A percentile compares a stretch with the other conserved stretches of the same genome.
Conservation (phyloP, 2,113 vertebrate species). For the Vidua chalybeata region DNA sequence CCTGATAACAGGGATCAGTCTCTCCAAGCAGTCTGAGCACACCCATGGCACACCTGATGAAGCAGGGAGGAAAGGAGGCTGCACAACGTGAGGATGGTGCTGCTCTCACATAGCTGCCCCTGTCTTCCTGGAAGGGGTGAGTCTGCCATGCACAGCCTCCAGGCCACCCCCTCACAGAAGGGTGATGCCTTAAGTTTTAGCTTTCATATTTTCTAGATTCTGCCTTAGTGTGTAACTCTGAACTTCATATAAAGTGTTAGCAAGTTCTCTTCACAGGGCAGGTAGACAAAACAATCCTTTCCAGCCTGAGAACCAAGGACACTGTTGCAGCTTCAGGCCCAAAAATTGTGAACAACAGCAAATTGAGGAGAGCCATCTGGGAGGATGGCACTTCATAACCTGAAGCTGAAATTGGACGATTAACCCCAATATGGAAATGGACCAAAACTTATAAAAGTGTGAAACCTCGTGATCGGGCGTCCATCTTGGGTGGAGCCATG, state of each 20-base stretch:
- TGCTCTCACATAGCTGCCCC: neutral
- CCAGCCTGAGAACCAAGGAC: neutral
- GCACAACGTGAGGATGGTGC: neutral
- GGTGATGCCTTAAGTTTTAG: neutral
- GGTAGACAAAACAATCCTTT: neutral
- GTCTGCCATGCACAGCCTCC: neutral
- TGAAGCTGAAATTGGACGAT: neutral
- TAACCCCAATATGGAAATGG: neutral
- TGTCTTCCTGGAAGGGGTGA: neutral
- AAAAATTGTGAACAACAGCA: neutral
- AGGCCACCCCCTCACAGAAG: neutral
- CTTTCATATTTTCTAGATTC: neutral
- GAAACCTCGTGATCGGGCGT: rapidly evolving
- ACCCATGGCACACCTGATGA: neutral
- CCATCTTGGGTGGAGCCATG: rapidly evolving
- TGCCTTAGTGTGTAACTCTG: neutral
- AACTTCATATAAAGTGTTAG: neutral
- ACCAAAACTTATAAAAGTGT: neutral
- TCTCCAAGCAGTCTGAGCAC: neutral
- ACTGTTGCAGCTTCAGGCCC: neutral
- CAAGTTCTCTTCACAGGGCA: neutral
- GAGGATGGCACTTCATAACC: neutral
- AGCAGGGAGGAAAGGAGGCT: neutral
- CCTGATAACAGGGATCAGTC: neutral
- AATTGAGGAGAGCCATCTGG: neutral